Conservation (phyloP, 2,113 vertebrate species). For the Etia nguti region DNA sequence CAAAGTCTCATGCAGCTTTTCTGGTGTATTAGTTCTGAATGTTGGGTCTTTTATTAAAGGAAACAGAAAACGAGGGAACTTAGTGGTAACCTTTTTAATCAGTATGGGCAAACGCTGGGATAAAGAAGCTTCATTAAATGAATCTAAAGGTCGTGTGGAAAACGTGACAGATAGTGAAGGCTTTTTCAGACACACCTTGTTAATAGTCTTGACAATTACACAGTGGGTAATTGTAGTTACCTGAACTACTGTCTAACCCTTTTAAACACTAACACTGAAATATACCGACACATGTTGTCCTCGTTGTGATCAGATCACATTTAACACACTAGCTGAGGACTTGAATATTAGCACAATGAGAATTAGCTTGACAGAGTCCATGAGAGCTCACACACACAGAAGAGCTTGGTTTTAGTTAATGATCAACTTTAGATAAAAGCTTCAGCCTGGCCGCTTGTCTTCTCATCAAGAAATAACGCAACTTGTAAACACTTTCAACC, state of each 20-base stretch:
- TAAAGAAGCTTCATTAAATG: background rate
- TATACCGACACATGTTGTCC: background rate
- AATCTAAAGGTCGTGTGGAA: background rate
- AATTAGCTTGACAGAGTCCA: background rate
- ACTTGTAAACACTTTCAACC: background rate
- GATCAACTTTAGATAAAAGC: background rate
- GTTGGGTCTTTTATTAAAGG: background rate
- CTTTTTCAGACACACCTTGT: background rate
- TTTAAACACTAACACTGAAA: background rate
- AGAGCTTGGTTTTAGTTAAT: background rate
- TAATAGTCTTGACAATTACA: background rate
- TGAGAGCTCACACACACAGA: rapidly evolving
- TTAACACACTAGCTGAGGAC: background rate
- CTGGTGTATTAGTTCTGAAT: background rate
- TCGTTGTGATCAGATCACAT: background rate
- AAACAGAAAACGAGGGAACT: background rate
- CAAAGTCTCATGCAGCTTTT: background rate
- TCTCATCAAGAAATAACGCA: background rate
- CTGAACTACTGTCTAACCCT: background rate
- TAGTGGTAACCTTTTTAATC: background rate
- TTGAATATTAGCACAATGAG: background rate
- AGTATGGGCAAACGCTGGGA: background rate
- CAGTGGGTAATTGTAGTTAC: background rate
- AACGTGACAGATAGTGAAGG: background rate
- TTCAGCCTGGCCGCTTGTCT: background rate